These are phyloP conservation scores for Halisarca cf. caerulea DNA, from an alignment of 37 sponge, comb jelly and placozoan genomes.

Conservation along the genomic window DNA sequence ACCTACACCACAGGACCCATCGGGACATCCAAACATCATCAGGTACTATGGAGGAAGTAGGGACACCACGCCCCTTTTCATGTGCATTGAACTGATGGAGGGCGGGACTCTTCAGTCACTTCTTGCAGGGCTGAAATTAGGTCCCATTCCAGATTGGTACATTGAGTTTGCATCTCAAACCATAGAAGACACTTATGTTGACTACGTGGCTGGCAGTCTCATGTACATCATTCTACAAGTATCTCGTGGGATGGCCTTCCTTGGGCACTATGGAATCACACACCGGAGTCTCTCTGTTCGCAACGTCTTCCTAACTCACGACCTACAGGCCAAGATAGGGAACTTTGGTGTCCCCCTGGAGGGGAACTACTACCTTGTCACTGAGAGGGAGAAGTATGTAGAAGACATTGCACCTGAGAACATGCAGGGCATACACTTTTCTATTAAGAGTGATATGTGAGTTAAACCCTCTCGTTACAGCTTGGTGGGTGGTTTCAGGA, in stretches of 20 bases:
- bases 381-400: conserved; percentile 60
- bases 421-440: conserved; percentile 52
- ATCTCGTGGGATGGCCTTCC: conserved; percentile 61
- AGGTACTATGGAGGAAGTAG: conserved; percentile 32
- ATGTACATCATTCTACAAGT: conserved; percentile 64
- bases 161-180: conserved; percentile 11
- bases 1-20: background rate
- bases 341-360: conserved; percentile 67
- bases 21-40: conserved; percentile 50
- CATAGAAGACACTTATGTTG: conserved; percentile 26
- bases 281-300: conserved; percentile 69
- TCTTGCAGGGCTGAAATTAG: conserved; percentile 42
- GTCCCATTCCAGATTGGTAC: conserved; percentile 79
- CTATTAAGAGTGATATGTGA: conserved; percentile 75
- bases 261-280: conserved; percentile 55
- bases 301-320: conserved; percentile 53
- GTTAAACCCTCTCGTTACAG: background rate
- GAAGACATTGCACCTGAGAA: conserved; percentile 81
- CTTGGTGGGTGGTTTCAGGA: background rate
- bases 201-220: conserved; percentile 50
- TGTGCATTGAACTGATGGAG: conserved; percentile 53
- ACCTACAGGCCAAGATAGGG: conserved; percentile 60
- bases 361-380: conserved; percentile 70
- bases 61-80: conserved; percentile 35
- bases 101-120: conserved; percentile 60